A percentile compares a stretch with the other conserved stretches of the same genome.
phyloP scores from a whole-genome alignment of 2,113 vertebrate genomes.

The Greenwoodochromis staneri region DNA sequence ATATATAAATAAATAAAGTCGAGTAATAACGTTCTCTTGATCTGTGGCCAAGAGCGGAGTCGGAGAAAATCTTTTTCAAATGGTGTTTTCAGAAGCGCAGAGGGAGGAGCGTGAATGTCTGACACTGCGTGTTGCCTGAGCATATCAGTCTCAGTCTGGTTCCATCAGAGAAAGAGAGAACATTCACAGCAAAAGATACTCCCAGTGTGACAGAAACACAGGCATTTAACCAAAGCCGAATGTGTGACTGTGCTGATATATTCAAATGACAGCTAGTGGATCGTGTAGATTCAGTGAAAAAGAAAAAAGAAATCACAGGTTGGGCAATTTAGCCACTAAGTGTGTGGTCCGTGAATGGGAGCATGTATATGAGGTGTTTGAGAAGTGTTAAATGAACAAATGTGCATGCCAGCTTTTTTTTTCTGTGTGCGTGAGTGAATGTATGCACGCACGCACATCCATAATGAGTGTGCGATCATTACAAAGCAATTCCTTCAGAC shows the following conservation, averaged over 20 bases:
- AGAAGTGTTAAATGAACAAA: conserved; percentile 32
- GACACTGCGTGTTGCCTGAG: conserved; percentile 54
- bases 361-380: conserved; percentile 38
- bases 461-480: conserved; percentile 68
- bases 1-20: conserved; percentile 74
- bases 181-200: conserved; percentile 14
- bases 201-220: conserved; percentile 21
- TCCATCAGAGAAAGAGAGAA: conserved; percentile 39
- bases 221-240: background rate
- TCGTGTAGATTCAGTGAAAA: background rate
- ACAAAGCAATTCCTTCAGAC: conserved; percentile 73
- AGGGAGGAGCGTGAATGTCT: conserved; percentile 61
- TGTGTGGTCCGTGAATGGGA: conserved; percentile 20
- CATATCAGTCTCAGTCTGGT: conserved; percentile 27
- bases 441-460: background rate
- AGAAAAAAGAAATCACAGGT: background rate
- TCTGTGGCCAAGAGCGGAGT: conserved; percentile 63
- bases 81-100: conserved; percentile 62
- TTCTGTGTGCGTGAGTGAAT: background rate
- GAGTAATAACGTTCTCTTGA: conserved; percentile 72
- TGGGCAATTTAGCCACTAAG: background rate
- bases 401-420: conserved; percentile 8
- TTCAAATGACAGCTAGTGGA: background rate
- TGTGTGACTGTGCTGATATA: background rate
- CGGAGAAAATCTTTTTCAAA: conserved; percentile 66